These are phyloP conservation scores for Lamprotornis superbus DNA, from an alignment of 2,113 vertebrate genomes.

Conservation along the genomic window DNA sequence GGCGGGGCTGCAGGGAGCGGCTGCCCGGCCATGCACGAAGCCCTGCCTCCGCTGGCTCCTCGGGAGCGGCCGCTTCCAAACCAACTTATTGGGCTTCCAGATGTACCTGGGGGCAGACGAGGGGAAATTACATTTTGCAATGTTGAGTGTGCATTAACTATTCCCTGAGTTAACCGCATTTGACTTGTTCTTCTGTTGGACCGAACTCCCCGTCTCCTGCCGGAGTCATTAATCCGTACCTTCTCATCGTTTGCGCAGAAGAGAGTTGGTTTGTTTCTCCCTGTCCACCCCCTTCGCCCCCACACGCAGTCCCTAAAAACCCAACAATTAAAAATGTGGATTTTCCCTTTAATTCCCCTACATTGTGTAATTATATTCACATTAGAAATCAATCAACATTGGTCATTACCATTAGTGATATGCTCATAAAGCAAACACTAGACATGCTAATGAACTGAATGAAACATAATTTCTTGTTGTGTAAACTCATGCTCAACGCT, in stretches of 20 bases:
- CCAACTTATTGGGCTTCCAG: neutral
- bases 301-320: neutral
- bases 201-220: neutral
- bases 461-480: conserved; percentile 53
- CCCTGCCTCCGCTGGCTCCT: neutral
- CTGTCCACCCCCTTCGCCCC: neutral
- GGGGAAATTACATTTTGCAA: neutral
- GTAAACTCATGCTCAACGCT: conserved; percentile 44
- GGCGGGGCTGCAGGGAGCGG: neutral
- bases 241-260: neutral
- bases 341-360: conserved; percentile 26
- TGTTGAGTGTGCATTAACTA: neutral
- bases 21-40: neutral
- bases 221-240: neutral
- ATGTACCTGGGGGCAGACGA: neutral
- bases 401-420: conserved; percentile 52
- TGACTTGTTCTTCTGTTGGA: neutral
- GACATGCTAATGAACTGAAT: conserved; percentile 34
- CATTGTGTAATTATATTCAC: conserved; percentile 70
- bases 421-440: conserved; percentile 30
- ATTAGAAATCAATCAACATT: conserved; percentile 67
- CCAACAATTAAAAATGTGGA: conserved; percentile 33
- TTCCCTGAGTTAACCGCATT: neutral
- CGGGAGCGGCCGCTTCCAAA: neutral
- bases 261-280: neutral